A percentile compares a stretch with the other conserved stretches of the same genome.
phyloP scores from a whole-genome alignment of 1,140 invertebrate species.

The Ditylenchus dipsaci region DNA sequence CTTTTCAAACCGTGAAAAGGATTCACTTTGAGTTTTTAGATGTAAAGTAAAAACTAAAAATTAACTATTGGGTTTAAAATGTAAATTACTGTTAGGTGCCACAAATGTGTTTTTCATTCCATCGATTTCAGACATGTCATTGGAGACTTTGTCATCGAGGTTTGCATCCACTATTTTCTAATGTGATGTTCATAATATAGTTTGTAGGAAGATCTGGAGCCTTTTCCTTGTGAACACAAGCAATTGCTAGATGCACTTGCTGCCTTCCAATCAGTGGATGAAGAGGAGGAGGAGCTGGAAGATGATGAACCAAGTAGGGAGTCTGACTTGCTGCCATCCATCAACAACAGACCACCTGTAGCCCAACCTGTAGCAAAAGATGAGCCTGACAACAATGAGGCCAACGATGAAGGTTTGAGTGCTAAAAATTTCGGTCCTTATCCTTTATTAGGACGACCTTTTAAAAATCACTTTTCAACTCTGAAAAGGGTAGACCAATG shows the following conservation, averaged over 20 bases:
- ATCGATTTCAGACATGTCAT: conserved; percentile 11
- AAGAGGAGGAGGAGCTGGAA: neutral
- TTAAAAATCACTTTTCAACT: no score
- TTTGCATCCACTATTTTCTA: neutral
- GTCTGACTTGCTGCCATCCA: neutral
- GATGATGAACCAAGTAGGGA: neutral
- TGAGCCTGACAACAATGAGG: neutral
- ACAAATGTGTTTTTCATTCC: no score
- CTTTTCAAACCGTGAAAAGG: no score
- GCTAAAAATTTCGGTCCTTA: neutral
- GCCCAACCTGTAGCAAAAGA: neutral
- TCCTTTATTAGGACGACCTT: neutral
- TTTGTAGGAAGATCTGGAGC: conserved; percentile 17
- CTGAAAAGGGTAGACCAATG: no score
- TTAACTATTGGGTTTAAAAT: no score
- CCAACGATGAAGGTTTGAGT: neutral
- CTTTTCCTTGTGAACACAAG: conserved; percentile 19
- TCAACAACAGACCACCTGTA: neutral
- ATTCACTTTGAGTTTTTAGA: no score
- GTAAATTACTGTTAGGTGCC: no score
- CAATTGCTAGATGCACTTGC: conserved; percentile 8
- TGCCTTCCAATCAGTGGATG: neutral
- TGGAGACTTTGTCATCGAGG: conserved; percentile 21
- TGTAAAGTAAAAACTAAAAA: no score
- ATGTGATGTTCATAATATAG: neutral